These are phyloP conservation scores for Byasa hedistus DNA, from an alignment of 2,888 invertebrate species.

Conservation along the genomic window DNA sequence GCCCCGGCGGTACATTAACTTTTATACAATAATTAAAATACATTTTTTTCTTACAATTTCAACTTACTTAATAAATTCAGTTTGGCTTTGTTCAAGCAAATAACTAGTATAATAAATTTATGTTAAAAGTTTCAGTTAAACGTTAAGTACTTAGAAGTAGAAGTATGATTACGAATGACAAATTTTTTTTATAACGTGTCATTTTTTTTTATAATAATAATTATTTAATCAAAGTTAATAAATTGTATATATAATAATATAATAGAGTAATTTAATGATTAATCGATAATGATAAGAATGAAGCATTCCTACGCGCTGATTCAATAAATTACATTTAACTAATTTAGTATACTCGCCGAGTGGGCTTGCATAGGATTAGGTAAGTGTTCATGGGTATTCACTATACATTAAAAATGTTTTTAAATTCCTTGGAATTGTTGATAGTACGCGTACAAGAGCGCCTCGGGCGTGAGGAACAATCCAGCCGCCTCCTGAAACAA, in stretches of 20 bases:
- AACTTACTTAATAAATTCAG: slow-evolving; percentile 81
- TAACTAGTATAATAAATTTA: slow-evolving; percentile 80
- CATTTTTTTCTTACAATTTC: slow-evolving; percentile 77
- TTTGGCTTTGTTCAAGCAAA: slow-evolving; percentile 81
- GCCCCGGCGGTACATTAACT: slow-evolving; percentile 50
- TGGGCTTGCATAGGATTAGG: slow-evolving; percentile 68
- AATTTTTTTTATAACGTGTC: slow-evolving; percentile 80
- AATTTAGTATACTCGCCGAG: slow-evolving; percentile 82
- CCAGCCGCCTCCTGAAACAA: slow-evolving; percentile 55
- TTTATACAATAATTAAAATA: slow-evolving; percentile 75
- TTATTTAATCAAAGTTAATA: slow-evolving; percentile 81
- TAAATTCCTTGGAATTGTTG: slow-evolving; percentile 75
- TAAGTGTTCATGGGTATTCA: slow-evolving; percentile 73
- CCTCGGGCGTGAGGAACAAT: slow-evolving; percentile 50
- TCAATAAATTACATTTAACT: slow-evolving; percentile 83
- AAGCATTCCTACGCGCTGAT: slow-evolving; percentile 81
- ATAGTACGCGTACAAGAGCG: slow-evolving; percentile 65
- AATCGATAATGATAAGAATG: slow-evolving; percentile 80
- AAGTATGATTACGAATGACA: slow-evolving; percentile 81
- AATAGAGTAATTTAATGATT: slow-evolving; percentile 81
- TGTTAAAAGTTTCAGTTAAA: slow-evolving; percentile 79
- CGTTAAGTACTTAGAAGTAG: slow-evolving; percentile 78
- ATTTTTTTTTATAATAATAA: slow-evolving; percentile 77
- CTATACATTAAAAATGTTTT: slow-evolving; percentile 71
- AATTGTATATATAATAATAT: slow-evolving; percentile 81